Evolutionary conservation across 2,113 vertebrate species (phyloP), one percentile per base, ranked within the genome.

Genomic region (Chloropsis cyanopogon): DNA sequence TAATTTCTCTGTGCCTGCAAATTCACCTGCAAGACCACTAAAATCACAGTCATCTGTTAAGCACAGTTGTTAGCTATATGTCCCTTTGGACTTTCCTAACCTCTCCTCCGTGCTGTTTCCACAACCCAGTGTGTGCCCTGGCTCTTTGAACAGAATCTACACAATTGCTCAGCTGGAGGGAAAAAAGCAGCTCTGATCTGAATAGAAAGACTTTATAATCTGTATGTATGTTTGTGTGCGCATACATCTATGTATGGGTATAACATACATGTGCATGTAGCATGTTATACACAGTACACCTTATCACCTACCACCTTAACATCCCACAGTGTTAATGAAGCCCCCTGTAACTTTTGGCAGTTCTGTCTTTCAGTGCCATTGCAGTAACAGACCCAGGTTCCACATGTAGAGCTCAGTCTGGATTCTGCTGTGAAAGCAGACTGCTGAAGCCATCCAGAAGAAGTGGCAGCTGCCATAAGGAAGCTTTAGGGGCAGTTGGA

Each of bases 371-470:
- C 75, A 39, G 37, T 14, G 26, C 6, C 23, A 31, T 2, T 23
- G 31, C 72, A 68, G 73, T 16, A 44, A 33, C 23, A 91, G 33
- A 77, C 29, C 13, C 70, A 44, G 50, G 50, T 80, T 85, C 63
- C 29, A 85, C 39, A 77, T 0, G 4, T 1, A 56, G 53, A 64
- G 22, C 5, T 82, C 71, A 65, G 39, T 25, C 46, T 73, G 78
- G 50, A 33, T 52, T 80, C 76, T 92, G 63, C 68, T 80, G 60
- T 33, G 82, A 86, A 90, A 88, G n/a, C 68, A 78, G 49, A 59
- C 64, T 90, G 92, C 52, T 10, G 10, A 83, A 94, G 86, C 71
- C 85, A 81, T 68, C 75, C 92, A 91, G 70, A 82, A 85, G 85
- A 88, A 78, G 35, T 83, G 64, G 85, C 72, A 95, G 75, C 39